Percentiles rank a stretch among this genome's conserved stretches.
Evolutionary conservation across 2,888 invertebrate species (phyloP).

Genomic region (Epicampocera succincta): DNA sequence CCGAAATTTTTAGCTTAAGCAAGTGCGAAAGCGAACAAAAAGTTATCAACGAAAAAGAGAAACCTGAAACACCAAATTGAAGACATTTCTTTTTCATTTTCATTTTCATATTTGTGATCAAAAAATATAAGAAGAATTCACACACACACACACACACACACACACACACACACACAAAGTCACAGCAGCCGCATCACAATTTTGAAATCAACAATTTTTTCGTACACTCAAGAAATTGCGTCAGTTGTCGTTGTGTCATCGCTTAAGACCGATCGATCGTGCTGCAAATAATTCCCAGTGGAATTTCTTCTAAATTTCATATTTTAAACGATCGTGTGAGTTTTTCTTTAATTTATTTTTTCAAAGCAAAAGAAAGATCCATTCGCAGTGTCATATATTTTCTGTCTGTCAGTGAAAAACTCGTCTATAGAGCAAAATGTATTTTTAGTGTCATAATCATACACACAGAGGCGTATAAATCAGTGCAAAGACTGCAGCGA

Average conservation of each 20-base stretch:
- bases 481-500: constrained; percentile 10
- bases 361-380: constrained; percentile 10
- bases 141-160: constrained; percentile 7
- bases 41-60: background rate
- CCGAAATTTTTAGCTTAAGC: constrained; percentile 76
- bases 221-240: constrained; percentile 63
- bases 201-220: constrained; percentile 48
- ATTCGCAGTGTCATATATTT: constrained; percentile 31
- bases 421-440: constrained; percentile 12
- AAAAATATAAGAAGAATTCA: background rate
- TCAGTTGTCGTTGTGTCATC: constrained; percentile 70
- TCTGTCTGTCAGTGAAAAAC: background rate
- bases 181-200: background rate
- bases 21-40: constrained; percentile 25
- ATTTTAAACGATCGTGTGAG: constrained; percentile 52
- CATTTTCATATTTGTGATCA: constrained; percentile 37
- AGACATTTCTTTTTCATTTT: constrained; percentile 45
- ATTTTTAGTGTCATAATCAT: constrained; percentile 66
- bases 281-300: constrained; percentile 35
- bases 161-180: constrained; percentile 17
- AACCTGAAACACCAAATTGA: constrained; percentile 23
- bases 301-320: constrained; percentile 29
- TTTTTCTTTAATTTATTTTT: constrained; percentile 17
- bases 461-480: background rate
- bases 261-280: constrained; percentile 57